Evolutionary conservation across 2,113 vertebrate species (phyloP), one percentile per base, ranked within the genome.

Genomic region (Bubalus kerabau): DNA sequence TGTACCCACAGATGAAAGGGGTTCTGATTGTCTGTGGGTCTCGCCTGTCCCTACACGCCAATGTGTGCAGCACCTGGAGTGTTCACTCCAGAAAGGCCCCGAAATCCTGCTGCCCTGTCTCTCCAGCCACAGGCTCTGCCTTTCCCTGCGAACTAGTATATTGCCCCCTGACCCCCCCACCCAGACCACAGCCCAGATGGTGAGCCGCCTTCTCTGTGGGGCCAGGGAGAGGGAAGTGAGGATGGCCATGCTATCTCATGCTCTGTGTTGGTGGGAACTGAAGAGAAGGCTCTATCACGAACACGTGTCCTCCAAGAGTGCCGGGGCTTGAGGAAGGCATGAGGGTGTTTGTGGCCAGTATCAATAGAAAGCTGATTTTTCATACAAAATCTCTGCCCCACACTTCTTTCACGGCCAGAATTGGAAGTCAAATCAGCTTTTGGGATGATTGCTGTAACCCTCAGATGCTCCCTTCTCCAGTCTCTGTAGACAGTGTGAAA

Each of bases 91-190:
- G 84, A 60, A 30, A 57, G 14, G 40, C 23, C 16, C 10, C 23
- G 40, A 36, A 40, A 23, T 40, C 48, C 17, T 28, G 48, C 28
- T 67, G 36, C 16, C 10, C 21, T 71, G 1, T 80, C 50, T 74
- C 59, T 86, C 78, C 7, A 10, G 14, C 3, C 26, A 10, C 0
- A 0, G 54, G 2, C 19, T 92, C 32, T 67, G 76, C 62, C 56
- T 95, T 30, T 57, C 48, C 28, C 28, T 26, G 26, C 2, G 0
- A 40, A 30, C 10, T 67, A 16, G 2, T 19, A 1, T n/a, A 1
- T 23, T 46, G 60, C 71, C 26, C 4, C 0, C 0, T 48, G 64
- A 57, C 23, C 43, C 32, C 12, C 12, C 36, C 0, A 5, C 43
- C 43, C 48, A 85, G 78, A 43, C 16, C 5, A 2, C 76, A 60